phyloP scores from a whole-genome alignment of 1,140 invertebrate species.

The Lethrus apterus region DNA sequence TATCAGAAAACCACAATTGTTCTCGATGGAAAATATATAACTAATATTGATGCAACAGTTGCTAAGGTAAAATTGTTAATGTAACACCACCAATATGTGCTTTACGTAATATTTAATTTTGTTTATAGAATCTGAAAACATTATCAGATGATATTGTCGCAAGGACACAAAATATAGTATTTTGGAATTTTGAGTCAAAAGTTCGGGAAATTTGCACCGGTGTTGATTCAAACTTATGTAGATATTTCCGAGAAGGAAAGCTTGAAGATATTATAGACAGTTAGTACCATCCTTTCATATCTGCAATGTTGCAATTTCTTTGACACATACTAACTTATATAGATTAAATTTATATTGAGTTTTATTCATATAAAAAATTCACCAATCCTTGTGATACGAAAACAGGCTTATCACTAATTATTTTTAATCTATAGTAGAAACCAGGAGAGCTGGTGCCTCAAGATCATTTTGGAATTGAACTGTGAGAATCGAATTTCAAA shows the following conservation, averaged over 20 bases:
- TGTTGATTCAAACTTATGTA: constrained; percentile 7
- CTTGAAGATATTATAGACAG: constrained; percentile 13
- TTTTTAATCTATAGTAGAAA: neutral
- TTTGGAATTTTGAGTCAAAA: constrained; percentile 37
- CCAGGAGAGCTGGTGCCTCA: neutral
- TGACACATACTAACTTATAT: neutral
- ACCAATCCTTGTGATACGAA: neutral
- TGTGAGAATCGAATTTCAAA: too few species aligned
- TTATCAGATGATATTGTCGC: constrained; percentile 31
- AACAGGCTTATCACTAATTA: neutral
- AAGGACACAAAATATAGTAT: constrained; percentile 36
- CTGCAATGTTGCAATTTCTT: neutral
- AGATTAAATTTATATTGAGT: neutral
- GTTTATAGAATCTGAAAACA: constrained; percentile 15
- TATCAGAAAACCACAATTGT: constrained; percentile 42
- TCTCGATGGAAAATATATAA: constrained; percentile 54
- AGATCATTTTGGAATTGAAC: neutral
- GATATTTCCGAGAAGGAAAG: constrained; percentile 13
- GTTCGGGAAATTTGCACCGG: constrained; percentile 29
- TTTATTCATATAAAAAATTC: neutral
- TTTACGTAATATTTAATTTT: constrained; percentile 7
- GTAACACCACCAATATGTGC: constrained; percentile 4
- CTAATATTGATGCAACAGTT: constrained; percentile 55
- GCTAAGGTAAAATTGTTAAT: constrained; percentile 44
- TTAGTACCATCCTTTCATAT: neutral